phyloP scores from a whole-genome alignment of 2,888 invertebrate species.

The Rhorus exstirpatorius region DNA sequence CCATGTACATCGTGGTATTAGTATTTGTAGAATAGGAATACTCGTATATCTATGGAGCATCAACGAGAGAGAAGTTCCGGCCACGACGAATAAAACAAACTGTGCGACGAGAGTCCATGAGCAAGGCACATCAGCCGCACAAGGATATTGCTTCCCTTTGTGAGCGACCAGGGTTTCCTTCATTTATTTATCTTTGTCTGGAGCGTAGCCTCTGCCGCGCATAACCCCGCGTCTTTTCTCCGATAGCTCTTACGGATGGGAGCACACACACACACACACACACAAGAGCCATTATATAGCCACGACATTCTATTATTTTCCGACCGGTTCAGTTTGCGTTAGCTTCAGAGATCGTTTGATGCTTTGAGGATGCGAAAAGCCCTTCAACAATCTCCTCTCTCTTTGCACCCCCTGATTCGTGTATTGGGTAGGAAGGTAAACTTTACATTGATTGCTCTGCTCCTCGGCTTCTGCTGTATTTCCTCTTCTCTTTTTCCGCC shows the following conservation, averaged over 20 bases:
- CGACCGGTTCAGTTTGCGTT: slow-evolving; percentile 78
- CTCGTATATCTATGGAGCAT: background rate
- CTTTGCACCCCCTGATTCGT: slow-evolving; percentile 35
- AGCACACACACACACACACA: slow-evolving; percentile 63
- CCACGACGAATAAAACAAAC: slow-evolving; percentile 38
- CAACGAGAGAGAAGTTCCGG: slow-evolving; percentile 29
- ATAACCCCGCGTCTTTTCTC: slow-evolving; percentile 65
- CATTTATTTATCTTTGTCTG: slow-evolving; percentile 83
- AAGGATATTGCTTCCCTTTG: slow-evolving; percentile 83
- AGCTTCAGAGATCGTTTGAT: slow-evolving; percentile 71
- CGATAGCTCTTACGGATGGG: slow-evolving; percentile 49
- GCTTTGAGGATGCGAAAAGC: slow-evolving; percentile 73
- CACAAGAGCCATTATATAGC: slow-evolving; percentile 19
- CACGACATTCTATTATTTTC: slow-evolving; percentile 76
- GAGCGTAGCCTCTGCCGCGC: slow-evolving; percentile 53
- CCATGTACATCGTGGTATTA: slow-evolving; percentile 1
- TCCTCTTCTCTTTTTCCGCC: slow-evolving; percentile 21
- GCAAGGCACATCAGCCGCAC: slow-evolving; percentile 72
- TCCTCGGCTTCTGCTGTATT: slow-evolving; percentile 24
- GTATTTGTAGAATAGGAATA: slow-evolving; percentile 30
- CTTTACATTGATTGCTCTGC: slow-evolving; percentile 63
- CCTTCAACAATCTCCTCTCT: slow-evolving; percentile 22
- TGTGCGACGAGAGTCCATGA: slow-evolving; percentile 63
- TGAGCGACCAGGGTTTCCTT: slow-evolving; percentile 79
- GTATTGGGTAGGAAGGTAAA: slow-evolving; percentile 57